Base-by-base conservation (phyloP, 2,888 invertebrate species). In the Asteroscopus sphinx region DNA sequence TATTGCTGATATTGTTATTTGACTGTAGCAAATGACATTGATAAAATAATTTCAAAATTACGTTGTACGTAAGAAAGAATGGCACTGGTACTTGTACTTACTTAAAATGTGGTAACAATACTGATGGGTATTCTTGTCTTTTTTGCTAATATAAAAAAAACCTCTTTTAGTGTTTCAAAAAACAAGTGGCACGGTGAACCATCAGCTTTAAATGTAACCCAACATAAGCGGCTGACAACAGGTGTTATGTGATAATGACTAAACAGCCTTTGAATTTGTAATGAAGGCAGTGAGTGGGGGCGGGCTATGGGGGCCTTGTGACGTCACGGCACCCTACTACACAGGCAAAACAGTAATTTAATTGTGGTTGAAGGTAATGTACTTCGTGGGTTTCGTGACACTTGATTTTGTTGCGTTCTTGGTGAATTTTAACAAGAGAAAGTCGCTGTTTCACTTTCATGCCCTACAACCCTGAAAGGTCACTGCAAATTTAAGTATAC, bases 171-270 rank as follows among this genome's bases (percentile, higher is more conserved):
- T n/a, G n/a, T n/a, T n/a, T n/a, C n/a, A n/a, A n/a, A n/a, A n/a
- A n/a, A n/a, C 54, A 59, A 59, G 39, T 37, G 42, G 40, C 44
- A 55, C 57, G 16, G 62, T 65, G 64, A 69, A 67, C 51, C 67
- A 63, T 62, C 54, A 57, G 57, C 68, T 56, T 65, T 66, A 68
- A 74, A 71, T 69, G 61, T 76, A 77, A 73, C 69, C 64, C 63
- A 73, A 73, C 80, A 79, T 79, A 79, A 83, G 80, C 75, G 66
- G 48, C 57, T 72, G 89, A 90, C 90, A 91, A 90, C 93, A 93
- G 92, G 93, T 93, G 92, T 84, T 83, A 83, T 83, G 85, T 85
- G 90, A 86, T 92, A 92, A 92, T 91, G 91, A 90, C 89, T 91
- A 90, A 90, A 91, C 90, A 91, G 86, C 88, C 83, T 89, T 85